Conservation (phyloP, 2,888 invertebrate species). For the Unio delphinus region DNA sequence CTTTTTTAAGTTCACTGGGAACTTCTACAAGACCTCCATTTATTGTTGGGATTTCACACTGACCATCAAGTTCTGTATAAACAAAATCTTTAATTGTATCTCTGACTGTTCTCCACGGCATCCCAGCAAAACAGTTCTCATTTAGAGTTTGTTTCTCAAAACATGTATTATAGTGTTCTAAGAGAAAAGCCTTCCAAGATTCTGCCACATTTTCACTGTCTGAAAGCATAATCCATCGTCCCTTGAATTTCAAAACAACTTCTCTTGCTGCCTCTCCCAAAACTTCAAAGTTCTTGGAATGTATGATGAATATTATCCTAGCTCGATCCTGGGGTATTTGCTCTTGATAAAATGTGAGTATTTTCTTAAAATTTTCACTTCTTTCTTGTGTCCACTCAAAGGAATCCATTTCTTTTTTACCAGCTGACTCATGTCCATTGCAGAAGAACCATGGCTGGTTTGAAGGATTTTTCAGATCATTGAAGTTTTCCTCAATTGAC, state of each 20-base stretch:
- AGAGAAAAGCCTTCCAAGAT: neutral
- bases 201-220: constrained; percentile 1
- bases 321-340: constrained; percentile 6
- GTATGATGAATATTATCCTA: constrained; percentile 6
- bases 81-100: neutral
- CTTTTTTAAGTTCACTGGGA: constrained; percentile 5
- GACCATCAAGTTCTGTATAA: neutral
- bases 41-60: constrained; percentile 1
- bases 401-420: neutral
- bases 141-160: constrained; percentile 2
- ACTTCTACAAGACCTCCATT: constrained; percentile 1
- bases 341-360: constrained; percentile 9
- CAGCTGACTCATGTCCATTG: constrained; percentile 3
- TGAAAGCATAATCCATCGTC: constrained; percentile 9
- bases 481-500: constrained; percentile 2
- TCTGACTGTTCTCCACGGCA: neutral
- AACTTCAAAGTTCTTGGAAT: constrained; percentile 3
- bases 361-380: constrained; percentile 9
- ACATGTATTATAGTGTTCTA: neutral
- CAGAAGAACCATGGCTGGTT: constrained; percentile 15
- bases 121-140: neutral
- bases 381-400: constrained; percentile 5
- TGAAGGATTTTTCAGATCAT: constrained; percentile 4
- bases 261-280: constrained; percentile 7
- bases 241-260: constrained; percentile 4